Percentiles rank a stretch among this genome's conserved stretches.
These are phyloP conservation scores for Atta cephalotes DNA, from an alignment of 1,140 invertebrate genomes.

Conservation along the genomic window DNA sequence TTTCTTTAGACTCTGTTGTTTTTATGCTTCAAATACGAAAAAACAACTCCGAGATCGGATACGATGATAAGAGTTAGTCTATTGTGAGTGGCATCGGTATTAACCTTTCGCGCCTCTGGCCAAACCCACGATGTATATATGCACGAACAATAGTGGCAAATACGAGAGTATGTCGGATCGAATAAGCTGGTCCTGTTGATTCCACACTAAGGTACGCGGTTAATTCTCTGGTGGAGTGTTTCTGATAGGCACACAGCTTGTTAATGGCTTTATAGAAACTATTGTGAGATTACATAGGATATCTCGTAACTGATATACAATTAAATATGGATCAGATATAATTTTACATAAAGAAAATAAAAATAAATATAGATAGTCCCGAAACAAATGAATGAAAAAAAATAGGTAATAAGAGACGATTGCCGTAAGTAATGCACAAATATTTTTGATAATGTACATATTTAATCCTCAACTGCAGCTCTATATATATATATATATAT, in stretches of 20 bases:
- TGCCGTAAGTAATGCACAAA: no score
- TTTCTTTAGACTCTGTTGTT: not conserved
- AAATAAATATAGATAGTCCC: no score
- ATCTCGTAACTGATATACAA: not conserved
- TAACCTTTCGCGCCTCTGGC: slow-evolving; percentile 18
- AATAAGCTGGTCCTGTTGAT: slow-evolving; percentile 56
- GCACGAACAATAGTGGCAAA: slow-evolving; percentile 39
- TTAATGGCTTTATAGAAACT: slow-evolving; percentile 70
- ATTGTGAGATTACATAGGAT: not conserved
- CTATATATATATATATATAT: no score
- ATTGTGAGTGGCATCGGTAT: not conserved
- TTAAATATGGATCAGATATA: not conserved
- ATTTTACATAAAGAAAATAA: not conserved
- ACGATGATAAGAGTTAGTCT: slow-evolving; percentile 2
- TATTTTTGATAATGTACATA: no score
- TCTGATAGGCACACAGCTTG: slow-evolving; percentile 60
- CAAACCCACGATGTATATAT: slow-evolving; percentile 11
- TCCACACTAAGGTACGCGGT: slow-evolving; percentile 33
- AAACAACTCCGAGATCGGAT: slow-evolving; percentile 26
- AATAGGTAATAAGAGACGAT: no score
- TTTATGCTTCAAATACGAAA: not conserved
- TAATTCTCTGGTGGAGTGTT: slow-evolving; percentile 48
- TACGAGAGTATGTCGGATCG: slow-evolving; percentile 19
- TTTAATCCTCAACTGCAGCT: no score
- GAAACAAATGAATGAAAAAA: no score